These are phyloP conservation scores for Hyles lineata DNA, from an alignment of 2,888 invertebrate genomes.

Conservation along the genomic window DNA sequence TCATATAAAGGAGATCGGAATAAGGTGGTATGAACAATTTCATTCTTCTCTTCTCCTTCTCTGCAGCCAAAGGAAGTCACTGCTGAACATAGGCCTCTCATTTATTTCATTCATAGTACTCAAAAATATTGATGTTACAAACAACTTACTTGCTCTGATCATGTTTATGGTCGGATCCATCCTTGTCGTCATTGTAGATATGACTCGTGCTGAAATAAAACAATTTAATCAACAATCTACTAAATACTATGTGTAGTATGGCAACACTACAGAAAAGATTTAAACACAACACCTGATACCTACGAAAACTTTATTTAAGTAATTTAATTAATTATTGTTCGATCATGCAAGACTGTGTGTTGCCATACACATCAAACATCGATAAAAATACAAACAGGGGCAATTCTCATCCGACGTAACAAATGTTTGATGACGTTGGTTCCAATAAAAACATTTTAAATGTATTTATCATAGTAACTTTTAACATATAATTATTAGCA, in stretches of 20 bases:
- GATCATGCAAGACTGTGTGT: slow-evolving; percentile 44
- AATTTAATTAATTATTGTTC: not conserved
- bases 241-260: slow-evolving; percentile 27
- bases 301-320: slow-evolving; percentile 38
- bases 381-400: slow-evolving; percentile 60
- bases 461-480: slow-evolving; percentile 32
- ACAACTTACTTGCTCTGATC: slow-evolving; percentile 82
- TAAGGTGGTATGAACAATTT: too few relatives aligned
- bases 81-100: not conserved
- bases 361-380: slow-evolving; percentile 47
- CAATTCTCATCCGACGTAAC: slow-evolving; percentile 69
- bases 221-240: slow-evolving; percentile 34
- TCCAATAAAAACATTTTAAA: slow-evolving; percentile 35
- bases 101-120: not conserved
- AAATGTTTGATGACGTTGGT: slow-evolving; percentile 58
- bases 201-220: slow-evolving; percentile 77
- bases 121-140: too few relatives aligned
- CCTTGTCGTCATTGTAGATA: slow-evolving; percentile 78
- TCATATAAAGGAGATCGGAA: not conserved
- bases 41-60: too few relatives aligned
- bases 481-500: slow-evolving; percentile 55
- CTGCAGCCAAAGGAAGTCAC: not conserved
- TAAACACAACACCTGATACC: slow-evolving; percentile 28
- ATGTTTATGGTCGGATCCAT: slow-evolving; percentile 81
- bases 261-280: slow-evolving; percentile 50